Evolutionary conservation across 2,113 vertebrate species (phyloP).

Genomic region (Okapia johnstoni): DNA sequence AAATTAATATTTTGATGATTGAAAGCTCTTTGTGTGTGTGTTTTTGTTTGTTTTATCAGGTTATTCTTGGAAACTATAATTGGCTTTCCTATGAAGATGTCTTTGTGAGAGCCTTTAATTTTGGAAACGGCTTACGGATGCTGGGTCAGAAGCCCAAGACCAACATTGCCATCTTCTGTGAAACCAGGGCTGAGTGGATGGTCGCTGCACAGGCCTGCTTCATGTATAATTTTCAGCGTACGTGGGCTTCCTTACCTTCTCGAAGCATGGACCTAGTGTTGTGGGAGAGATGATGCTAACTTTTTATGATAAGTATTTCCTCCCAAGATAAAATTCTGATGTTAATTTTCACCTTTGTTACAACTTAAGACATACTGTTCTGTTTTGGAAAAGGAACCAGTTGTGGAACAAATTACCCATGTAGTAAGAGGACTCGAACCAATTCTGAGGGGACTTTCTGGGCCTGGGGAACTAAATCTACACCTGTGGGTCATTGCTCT

Average conservation of each 20-base stretch:
- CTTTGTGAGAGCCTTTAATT: conserved; percentile 81
- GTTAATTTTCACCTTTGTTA: not conserved
- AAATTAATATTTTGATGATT: conserved; percentile 10
- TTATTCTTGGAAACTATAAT: conserved; percentile 91
- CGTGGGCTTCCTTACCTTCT: conserved; percentile 68
- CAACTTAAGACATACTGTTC: not conserved
- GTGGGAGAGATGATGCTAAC: not conserved
- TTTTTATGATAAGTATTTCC: not conserved
- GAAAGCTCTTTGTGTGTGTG: conserved; percentile 22
- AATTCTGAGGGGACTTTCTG: not conserved
- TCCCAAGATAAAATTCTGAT: not conserved
- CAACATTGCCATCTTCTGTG: conserved; percentile 96
- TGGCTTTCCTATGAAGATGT: conserved; percentile 92
- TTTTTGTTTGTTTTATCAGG: conserved; percentile 78
- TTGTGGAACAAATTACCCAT: not conserved
- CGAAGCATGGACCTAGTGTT: not conserved
- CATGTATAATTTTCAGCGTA: conserved; percentile 94
- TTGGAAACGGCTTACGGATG: conserved; percentile 89
- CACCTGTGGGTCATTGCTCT: too few relatives aligned
- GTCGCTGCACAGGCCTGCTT: conserved; percentile 94
- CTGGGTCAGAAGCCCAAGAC: conserved; percentile 90
- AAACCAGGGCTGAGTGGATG: conserved; percentile 96
- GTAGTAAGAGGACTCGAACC: not conserved
- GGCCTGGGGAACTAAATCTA: not conserved
- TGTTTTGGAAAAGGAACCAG: not conserved